phyloP scores from a whole-genome alignment of 2,888 invertebrate genomes.

The Ichneumoninae sp. region DNA sequence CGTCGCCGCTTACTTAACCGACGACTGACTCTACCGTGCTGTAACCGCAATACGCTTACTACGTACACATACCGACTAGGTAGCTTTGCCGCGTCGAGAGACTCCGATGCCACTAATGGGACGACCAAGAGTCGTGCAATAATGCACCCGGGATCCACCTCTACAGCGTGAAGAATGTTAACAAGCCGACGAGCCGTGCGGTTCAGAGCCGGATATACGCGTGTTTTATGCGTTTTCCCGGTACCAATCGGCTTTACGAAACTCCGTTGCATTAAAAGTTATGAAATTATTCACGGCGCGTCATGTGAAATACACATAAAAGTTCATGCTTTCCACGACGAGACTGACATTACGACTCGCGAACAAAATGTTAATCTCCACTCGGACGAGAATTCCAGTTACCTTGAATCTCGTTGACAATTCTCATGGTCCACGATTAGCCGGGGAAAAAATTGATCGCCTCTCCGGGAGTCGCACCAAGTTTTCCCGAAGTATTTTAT shows the following conservation, averaged over 20 bases:
- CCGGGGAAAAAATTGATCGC: no score
- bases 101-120: slow-evolving; percentile 50
- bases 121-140: slow-evolving; percentile 43
- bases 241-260: slow-evolving; percentile 48
- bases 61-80: slow-evolving; percentile 30
- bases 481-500: no score
- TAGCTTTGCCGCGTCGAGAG: slow-evolving; percentile 9
- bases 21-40: slow-evolving; percentile 29
- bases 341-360: no score
- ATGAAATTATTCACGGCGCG: background rate
- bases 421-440: no score
- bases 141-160: slow-evolving; percentile 29
- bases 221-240: slow-evolving; percentile 72
- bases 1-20: slow-evolving; percentile 50
- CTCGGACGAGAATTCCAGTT: no score
- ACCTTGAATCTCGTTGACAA: no score
- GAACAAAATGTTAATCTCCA: no score
- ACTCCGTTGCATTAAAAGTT: background rate
- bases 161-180: slow-evolving; percentile 79
- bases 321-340: background rate
- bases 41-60: slow-evolving; percentile 53
- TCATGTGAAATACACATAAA: background rate
- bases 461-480: no score
- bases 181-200: slow-evolving; percentile 73
- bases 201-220: slow-evolving; percentile 68